Base-by-base conservation (phyloP, 1,140 invertebrate species). In the Daktulosphaira vitifoliae region DNA sequence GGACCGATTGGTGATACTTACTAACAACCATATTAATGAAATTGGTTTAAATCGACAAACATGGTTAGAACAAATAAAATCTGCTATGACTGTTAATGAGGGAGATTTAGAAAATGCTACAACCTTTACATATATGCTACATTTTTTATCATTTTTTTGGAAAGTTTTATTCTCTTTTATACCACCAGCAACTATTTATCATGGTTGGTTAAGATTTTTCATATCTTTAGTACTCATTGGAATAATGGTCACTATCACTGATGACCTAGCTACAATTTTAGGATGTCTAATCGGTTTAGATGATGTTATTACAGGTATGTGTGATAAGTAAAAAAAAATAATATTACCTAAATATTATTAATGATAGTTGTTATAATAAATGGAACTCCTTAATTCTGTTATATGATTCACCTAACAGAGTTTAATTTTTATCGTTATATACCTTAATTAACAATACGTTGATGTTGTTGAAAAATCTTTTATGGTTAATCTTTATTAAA, bases 61-160 rank as follows among this genome's bases (percentile, higher is more conserved):
- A 0, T 85, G 81, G 78, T 73, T 71, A 5, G 73, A 79, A 64
- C 83, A 85, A 70, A 77, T 84, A 52, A 74, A 77, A 54, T 76
- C 81, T 49, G 82, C 83, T 0, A 77, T 85, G 75, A 82, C 79
- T 66, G 82, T 85, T 3, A 85, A 84, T 71, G 83, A 82, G 8
- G 83, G 83, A 7, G 81, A 85, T 69, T 68, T 83, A 1, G 78
- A 82, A 56, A 78, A 77, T 54, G 82, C 83, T 0, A 79, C 78
- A n/a, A 68, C 65, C 0, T 42, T 78, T 23, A 95, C 98, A 77
- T 99, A 99, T 77, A 81, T 98, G 26, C 86, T 98, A 81, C 96
- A 99, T 76, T 91, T 92, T 72, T 76, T 99, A 44, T 97, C 95
- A 8, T 81, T 99, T 50, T 96, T 97, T 74, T 99, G 96, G 96